Conservation (phyloP, 2,888 invertebrate genomes). For the Cantharis nigra region DNA sequence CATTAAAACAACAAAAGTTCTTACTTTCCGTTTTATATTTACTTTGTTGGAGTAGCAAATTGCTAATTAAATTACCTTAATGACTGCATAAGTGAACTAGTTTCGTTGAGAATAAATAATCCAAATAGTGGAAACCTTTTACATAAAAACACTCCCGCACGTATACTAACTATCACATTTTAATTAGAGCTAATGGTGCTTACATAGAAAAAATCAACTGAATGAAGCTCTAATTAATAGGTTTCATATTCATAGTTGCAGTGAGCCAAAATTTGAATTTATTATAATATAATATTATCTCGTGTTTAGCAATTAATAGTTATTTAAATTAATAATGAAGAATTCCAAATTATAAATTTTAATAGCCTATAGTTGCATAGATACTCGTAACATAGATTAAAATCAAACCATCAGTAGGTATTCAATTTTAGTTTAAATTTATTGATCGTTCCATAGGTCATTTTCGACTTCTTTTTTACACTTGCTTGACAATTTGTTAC, state of each 20-base stretch:
- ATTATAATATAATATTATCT: not conserved
- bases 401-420: not conserved
- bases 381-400: not conserved
- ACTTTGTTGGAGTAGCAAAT: not conserved
- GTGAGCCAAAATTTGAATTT: not conserved
- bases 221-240: not conserved
- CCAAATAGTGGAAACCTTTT: not conserved
- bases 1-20: not conserved
- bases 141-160: not conserved
- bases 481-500: not conserved
- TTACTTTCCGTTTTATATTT: not conserved
- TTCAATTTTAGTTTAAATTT: not conserved
- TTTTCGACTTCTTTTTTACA: not conserved
- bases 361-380: not conserved
- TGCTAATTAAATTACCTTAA: not conserved
- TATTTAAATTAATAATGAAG: not conserved
- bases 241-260: not conserved
- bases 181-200: not conserved
- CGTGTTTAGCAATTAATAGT: not conserved
- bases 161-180: not conserved
- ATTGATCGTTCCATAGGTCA: not conserved
- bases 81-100: not conserved
- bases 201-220: not conserved
- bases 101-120: not conserved
- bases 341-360: not conserved